These are phyloP conservation scores for Aphelinus atriplicis DNA, from an alignment of 1,140 invertebrate species.

Conservation along the genomic window DNA sequence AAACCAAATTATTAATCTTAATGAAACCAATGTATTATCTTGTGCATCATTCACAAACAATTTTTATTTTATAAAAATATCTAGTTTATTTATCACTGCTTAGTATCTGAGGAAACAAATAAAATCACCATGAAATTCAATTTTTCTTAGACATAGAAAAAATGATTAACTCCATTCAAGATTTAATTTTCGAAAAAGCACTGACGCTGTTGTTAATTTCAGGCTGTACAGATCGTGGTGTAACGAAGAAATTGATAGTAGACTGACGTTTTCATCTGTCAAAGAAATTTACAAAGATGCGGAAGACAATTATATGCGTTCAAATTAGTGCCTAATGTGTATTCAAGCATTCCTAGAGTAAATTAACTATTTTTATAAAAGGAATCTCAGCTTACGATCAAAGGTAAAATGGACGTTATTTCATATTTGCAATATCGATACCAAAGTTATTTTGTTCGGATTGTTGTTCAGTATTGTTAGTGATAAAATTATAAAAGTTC, in stretches of 20 bases:
- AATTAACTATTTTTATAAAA: slow-evolving; percentile 21
- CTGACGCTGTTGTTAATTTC: slow-evolving; percentile 43
- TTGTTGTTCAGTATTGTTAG: slow-evolving; percentile 10
- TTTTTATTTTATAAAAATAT: slow-evolving; percentile 33
- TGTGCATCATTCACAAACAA: slow-evolving; percentile 37
- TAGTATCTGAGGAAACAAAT: neutral
- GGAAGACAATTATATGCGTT: slow-evolving; percentile 31
- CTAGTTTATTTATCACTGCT: slow-evolving; percentile 34
- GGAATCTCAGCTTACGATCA: slow-evolving; percentile 25
- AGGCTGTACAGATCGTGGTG: slow-evolving; percentile 46
- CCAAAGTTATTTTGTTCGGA: slow-evolving; percentile 5
- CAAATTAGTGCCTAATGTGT: slow-evolving; percentile 26
- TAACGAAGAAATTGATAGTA: slow-evolving; percentile 40
- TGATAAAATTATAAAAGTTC: neutral
- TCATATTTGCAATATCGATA: slow-evolving; percentile 14
- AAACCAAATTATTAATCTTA: too few species aligned
- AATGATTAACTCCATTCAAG: too few species aligned
- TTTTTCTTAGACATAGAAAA: slow-evolving; percentile 7
- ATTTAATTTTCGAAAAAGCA: slow-evolving; percentile 22
- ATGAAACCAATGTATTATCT: slow-evolving; percentile 15
- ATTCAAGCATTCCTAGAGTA: slow-evolving; percentile 33
- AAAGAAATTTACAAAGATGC: slow-evolving; percentile 31
- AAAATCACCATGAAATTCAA: slow-evolving; percentile 11
- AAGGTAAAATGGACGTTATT: slow-evolving; percentile 27
- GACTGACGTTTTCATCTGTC: slow-evolving; percentile 35